Conservation (phyloP, 2,113 vertebrate species). For the Oreotragus oreotragus region DNA sequence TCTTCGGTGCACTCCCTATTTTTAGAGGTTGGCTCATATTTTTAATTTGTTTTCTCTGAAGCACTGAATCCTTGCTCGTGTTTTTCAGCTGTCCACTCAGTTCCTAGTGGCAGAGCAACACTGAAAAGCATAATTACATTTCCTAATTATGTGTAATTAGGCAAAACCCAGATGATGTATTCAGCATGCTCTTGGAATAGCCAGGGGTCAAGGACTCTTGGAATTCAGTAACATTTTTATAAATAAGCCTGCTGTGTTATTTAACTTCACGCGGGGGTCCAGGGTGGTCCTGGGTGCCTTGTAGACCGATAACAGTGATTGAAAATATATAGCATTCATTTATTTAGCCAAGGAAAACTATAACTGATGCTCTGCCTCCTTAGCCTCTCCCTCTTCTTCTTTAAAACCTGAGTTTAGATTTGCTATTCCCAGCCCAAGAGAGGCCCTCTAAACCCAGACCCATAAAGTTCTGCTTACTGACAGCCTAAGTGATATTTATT, state of each 20-base stretch:
- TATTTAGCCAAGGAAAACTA: conserved; percentile 81
- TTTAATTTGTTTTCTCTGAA: conserved; percentile 70
- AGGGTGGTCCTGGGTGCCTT: conserved; percentile 72
- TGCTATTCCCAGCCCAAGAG: conserved; percentile 78
- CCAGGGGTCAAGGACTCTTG: conserved; percentile 82
- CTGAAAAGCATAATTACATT: conserved; percentile 82
- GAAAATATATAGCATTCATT: conserved; percentile 79
- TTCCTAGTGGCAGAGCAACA: conserved; percentile 75
- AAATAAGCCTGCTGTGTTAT: conserved; percentile 79
- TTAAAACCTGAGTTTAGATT: conserved; percentile 68
- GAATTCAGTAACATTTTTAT: conserved; percentile 79
- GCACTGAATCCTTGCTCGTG: conserved; percentile 32
- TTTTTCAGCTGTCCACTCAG: conserved; percentile 77
- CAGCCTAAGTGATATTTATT: conserved; percentile 88
- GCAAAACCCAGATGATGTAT: conserved; percentile 86
- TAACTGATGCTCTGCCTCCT: conserved; percentile 60
- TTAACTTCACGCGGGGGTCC: conserved; percentile 61
- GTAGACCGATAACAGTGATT: conserved; percentile 74
- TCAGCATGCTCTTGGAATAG: conserved; percentile 78
- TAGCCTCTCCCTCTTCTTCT: not conserved
- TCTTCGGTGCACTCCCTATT: conserved; percentile 57
- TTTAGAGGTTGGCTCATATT: conserved; percentile 48
- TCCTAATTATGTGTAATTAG: conserved; percentile 88
- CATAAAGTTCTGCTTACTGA: conserved; percentile 83
- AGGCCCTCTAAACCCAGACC: conserved; percentile 77